Conservation (phyloP, 1,140 invertebrate genomes). For the Eurosta solidaginis region DNA sequence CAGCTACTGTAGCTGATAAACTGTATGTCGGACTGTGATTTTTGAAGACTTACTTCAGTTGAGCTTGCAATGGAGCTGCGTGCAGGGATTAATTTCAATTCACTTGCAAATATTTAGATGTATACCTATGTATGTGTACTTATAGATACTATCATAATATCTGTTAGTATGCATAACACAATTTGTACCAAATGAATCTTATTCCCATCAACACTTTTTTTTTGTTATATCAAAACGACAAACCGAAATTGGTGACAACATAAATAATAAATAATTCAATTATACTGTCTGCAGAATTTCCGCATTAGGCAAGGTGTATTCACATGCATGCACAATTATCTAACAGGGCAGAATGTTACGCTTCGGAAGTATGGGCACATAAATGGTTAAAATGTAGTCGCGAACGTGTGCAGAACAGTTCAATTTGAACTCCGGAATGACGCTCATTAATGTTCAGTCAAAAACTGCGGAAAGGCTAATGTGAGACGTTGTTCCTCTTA, state of each 20-base stretch:
- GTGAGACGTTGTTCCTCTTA: no score
- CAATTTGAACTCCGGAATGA: no score
- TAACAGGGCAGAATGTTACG: no score
- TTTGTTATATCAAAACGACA: not conserved
- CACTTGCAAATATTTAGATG: not conserved
- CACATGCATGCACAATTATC: not conserved
- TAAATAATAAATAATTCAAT: constrained; percentile 15
- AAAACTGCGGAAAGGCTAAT: no score
- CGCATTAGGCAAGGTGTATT: not conserved
- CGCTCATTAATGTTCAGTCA: no score
- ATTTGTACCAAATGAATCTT: not conserved
- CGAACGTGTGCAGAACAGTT: no score
- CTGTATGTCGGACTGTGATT: not conserved
- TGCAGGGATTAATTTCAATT: not conserved
- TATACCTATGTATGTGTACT: not conserved
- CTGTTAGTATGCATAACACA: no score
- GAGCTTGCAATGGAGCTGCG: not conserved
- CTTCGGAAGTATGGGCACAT: no score
- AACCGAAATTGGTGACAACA: not conserved
- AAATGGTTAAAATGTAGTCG: no score
- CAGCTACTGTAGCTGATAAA: not conserved
- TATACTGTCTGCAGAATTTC: constrained; percentile 21
- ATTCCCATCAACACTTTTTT: not conserved
- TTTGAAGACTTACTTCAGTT: not conserved
- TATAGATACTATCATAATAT: not conserved